Evolutionary conservation across 2,797 vertebrate species (phyloP), one percentile per base, ranked within the genome.

Genomic region (Babyrousa celebensis): DNA sequence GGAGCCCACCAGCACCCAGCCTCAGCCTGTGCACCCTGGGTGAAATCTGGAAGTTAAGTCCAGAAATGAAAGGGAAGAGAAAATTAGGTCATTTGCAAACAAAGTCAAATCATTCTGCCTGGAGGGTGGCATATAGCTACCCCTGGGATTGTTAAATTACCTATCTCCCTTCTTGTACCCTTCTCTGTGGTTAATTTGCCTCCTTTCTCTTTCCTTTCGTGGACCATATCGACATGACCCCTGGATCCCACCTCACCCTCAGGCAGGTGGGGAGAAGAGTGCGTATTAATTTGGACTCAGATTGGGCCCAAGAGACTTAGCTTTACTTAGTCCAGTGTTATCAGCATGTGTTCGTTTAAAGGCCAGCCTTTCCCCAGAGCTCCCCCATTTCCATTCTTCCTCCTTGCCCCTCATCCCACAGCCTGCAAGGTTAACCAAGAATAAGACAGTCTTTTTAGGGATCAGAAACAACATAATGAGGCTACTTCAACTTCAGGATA

Each of bases 71-170:
- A 90, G 18, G 36, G 84, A 48, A 89, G 40, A 95, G 90, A 85
- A 89, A 96, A 36, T 29, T 62, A 68, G 54, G 58, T 60, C 12
- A 2, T 52, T 84, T 60, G 67, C 74, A 91, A 89, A 87, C 5
- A 25, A 92, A 92, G 60, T 0, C 63, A 75, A 62, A 1, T 65
- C 70, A 27, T 32, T 7, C 52, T 54, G 70, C 68, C 68, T 48
- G 11, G 0, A 14, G 5, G 6, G 43, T 4, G 1, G 8, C 62
- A 36, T n/a, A 0, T 17, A 87, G 32, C 20, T 32, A 65, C 70
- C 43, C 1, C 29, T 54, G 12, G 4, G 29, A 18, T 17, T 65
- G 29, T 43, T 48, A 29, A 43, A 7, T 67, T 80, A 32, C 62
- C 23, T 77, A 78, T 85, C 29, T 32, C 29, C 32, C 40, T 71